Percentiles rank a stretch among this genome's conserved stretches.
Conservation (phyloP, 2,797 vertebrate genomes). For the Macropodus opercularis region DNA sequence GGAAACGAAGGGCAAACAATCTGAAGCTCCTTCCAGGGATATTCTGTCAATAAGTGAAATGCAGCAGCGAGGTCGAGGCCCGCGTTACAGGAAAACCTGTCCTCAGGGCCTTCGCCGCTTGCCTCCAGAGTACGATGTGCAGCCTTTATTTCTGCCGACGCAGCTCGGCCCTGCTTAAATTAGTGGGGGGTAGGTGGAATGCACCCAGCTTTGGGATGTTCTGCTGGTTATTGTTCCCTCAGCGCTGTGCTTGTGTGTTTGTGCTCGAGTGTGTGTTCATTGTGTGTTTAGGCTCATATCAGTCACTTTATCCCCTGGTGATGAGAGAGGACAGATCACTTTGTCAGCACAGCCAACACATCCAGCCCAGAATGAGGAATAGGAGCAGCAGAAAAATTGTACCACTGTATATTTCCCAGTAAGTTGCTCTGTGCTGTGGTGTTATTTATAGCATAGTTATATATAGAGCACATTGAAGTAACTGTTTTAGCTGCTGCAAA, state of each 20-base stretch:
- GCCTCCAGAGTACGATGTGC: conserved; percentile 60
- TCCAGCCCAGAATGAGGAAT: conserved; percentile 51
- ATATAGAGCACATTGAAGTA: conserved; percentile 52
- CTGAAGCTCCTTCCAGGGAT: conserved; percentile 35
- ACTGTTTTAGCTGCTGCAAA: conserved; percentile 36
- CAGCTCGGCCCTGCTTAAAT: conserved; percentile 56
- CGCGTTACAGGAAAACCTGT: conserved; percentile 45
- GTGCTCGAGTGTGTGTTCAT: conserved; percentile 26
- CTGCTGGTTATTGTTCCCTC: conserved; percentile 68
- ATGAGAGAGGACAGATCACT: conserved; percentile 67
- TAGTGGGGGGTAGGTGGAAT: conserved; percentile 40
- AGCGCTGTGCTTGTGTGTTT: conserved; percentile 26
- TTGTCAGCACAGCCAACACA: conserved; percentile 64
- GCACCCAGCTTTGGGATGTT: conserved; percentile 62
- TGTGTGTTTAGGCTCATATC: conserved; percentile 67
- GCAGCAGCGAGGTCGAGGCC: conserved; percentile 36
- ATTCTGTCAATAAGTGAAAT: conserved; percentile 56
- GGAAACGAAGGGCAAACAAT: conserved; percentile 56
- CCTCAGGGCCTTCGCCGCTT: conserved; percentile 56
- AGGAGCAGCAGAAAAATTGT: conserved; percentile 43
- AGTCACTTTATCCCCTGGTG: conserved; percentile 64
- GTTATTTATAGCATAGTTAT: conserved; percentile 68
- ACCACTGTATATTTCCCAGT: conserved; percentile 54
- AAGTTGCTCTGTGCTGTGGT: conserved; percentile 38
- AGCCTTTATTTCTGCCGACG: conserved; percentile 67